phyloP scores from a whole-genome alignment of 2,113 vertebrate genomes.

The Natator depressus region DNA sequence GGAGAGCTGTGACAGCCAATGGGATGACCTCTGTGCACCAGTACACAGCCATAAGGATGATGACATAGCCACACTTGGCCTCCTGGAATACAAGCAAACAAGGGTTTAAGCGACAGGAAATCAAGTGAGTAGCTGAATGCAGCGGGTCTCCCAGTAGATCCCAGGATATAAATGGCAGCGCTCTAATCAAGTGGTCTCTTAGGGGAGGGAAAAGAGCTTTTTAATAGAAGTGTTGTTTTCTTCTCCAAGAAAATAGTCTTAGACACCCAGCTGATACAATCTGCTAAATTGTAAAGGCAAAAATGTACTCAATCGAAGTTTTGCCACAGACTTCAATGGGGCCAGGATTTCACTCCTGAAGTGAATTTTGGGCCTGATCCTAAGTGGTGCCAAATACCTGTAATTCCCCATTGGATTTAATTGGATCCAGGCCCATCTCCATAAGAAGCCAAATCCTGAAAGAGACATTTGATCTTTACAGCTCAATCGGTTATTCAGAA shows the following conservation, averaged over 20 bases:
- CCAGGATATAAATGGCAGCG: not conserved
- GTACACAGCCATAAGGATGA: constrained; percentile 93
- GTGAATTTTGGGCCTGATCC: not conserved
- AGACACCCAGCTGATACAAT: not conserved
- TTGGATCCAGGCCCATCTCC: not conserved
- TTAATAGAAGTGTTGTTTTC: too few species aligned
- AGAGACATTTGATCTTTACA: not conserved
- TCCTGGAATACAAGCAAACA: constrained; percentile 79
- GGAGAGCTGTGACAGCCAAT: constrained; percentile 88
- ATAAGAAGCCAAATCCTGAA: not conserved
- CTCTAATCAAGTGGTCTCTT: not conserved
- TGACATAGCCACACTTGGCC: constrained; percentile 89
- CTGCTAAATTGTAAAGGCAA: not conserved
- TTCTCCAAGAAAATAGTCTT: not conserved
- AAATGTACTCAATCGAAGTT: not conserved
- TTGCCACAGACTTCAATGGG: not conserved
- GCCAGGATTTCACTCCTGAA: not conserved
- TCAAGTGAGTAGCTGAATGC: not conserved
- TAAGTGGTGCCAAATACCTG: not conserved
- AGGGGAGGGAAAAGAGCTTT: not conserved
- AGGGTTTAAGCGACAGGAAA: not conserved
- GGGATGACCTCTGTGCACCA: constrained; percentile 98
- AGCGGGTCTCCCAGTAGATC: not conserved
- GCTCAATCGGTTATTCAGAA: not conserved
- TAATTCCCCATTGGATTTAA: not conserved